Conservation (phyloP, 1,140 invertebrate species). For the Helicoverpa armigera region DNA sequence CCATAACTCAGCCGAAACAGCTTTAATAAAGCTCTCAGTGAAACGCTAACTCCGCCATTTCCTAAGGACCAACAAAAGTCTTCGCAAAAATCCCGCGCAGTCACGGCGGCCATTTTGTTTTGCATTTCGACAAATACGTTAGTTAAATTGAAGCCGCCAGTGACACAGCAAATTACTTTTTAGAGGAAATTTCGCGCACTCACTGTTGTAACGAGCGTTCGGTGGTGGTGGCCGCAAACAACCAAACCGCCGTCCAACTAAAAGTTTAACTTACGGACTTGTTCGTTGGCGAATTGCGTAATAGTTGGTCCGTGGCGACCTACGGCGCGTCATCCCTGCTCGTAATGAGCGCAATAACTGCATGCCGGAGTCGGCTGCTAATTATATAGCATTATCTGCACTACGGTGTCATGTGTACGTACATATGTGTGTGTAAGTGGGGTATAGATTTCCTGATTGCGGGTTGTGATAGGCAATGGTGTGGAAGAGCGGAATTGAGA, state of each 20-base stretch:
- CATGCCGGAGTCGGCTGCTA: conserved; percentile 13
- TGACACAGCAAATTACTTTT: conserved; percentile 80
- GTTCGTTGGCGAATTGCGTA: conserved; percentile 51
- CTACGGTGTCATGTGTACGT: neutral
- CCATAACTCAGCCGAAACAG: conserved; percentile 31
- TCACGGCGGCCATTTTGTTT: conserved; percentile 79
- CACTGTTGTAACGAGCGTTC: conserved; percentile 70
- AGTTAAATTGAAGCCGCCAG: conserved; percentile 65
- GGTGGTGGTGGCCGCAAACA: conserved; percentile 66
- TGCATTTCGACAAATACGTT: conserved; percentile 75
- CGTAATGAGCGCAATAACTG: conserved; percentile 42
- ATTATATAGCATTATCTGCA: conserved; percentile 23
- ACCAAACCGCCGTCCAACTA: conserved; percentile 66
- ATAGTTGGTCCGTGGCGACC: conserved; percentile 10
- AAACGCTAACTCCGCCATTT: conserved; percentile 13
- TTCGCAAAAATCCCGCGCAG: conserved; percentile 63
- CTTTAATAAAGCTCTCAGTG: conserved; percentile 36
- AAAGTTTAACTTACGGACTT: conserved; percentile 77
- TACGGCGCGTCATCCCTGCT: conserved; percentile 2
- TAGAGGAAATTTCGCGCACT: conserved; percentile 56
- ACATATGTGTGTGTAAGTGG: neutral
- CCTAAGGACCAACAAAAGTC: conserved; percentile 35
- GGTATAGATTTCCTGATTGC: conserved; percentile 34
- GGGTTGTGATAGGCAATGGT: conserved; percentile 5
- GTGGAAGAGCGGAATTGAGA: conserved; percentile 13